Percentiles rank a stretch among this genome's conserved stretches.
phyloP scores from a whole-genome alignment of 1,140 invertebrate genomes.

The Papilio machaon region DNA sequence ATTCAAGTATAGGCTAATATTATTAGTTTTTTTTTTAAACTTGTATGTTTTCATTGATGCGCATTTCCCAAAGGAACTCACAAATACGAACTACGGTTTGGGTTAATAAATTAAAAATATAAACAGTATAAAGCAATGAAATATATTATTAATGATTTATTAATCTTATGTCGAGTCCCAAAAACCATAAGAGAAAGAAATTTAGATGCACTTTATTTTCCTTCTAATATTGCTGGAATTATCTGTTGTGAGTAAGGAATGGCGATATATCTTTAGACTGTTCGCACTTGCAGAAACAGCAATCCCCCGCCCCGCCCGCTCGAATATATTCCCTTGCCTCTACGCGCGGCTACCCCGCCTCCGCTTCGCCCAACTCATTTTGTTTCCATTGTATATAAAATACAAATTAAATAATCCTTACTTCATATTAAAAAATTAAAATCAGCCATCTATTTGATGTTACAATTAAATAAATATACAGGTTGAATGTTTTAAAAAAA shows the following conservation, averaged over 20 bases:
- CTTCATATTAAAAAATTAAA: not conserved
- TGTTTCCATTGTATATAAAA: slow-evolving; percentile 64
- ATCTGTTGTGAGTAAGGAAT: slow-evolving; percentile 53
- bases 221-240: slow-evolving; percentile 64
- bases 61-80: too few species aligned
- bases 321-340: slow-evolving; percentile 72
- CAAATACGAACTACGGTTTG: too few species aligned
- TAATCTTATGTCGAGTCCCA: slow-evolving; percentile 39
- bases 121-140: too few species aligned
- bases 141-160: not conserved
- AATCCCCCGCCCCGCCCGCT: slow-evolving; percentile 51
- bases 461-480: not conserved
- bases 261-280: slow-evolving; percentile 49
- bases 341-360: slow-evolving; percentile 71
- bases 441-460: not conserved
- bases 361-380: slow-evolving; percentile 58
- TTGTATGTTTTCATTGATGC: too few species aligned
- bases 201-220: slow-evolving; percentile 69
- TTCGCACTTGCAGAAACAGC: slow-evolving; percentile 45
- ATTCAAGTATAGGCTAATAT: not conserved
- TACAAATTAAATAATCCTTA: not conserved
- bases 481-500: not conserved
- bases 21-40: not conserved
- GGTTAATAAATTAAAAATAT: not conserved
- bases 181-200: slow-evolving; percentile 54